A percentile compares a stretch with the other conserved stretches of the same genome.
phyloP scores from a whole-genome alignment of 2,797 vertebrate genomes.

The Silurus lanzhouensis region DNA sequence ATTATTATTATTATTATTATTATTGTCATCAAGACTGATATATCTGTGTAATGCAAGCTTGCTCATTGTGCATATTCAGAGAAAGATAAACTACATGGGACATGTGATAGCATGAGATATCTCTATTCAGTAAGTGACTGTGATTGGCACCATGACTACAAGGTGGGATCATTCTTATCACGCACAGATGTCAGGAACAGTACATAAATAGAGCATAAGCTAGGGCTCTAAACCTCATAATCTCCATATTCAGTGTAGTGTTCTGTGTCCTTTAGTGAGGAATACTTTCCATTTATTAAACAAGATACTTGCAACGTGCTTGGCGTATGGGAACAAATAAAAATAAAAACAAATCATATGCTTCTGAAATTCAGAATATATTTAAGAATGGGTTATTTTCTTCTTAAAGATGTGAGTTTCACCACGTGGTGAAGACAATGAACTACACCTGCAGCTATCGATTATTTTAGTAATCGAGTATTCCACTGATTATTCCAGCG shows the following conservation, averaged over 20 bases:
- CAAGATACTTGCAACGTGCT: background rate
- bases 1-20: background rate
- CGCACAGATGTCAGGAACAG: conserved; percentile 2
- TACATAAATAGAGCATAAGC: background rate
- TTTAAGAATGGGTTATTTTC: background rate
- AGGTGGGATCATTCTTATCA: background rate
- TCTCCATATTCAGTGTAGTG: background rate
- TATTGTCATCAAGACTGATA: background rate
- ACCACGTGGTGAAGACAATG: conserved; percentile 41
- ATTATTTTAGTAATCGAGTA: too few species aligned
- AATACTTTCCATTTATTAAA: background rate
- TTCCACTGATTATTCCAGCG: too few species aligned
- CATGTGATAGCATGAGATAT: background rate
- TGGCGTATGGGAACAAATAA: background rate
- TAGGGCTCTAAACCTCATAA: conserved; percentile 12
- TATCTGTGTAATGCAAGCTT: background rate
- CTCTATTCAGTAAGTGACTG: background rate
- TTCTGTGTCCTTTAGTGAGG: background rate
- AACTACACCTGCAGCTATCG: background rate
- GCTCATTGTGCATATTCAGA: background rate
- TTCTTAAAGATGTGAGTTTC: background rate
- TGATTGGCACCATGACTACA: conserved; percentile 1
- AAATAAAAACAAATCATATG: background rate
- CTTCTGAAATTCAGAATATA: background rate
- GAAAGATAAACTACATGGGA: background rate